Evolutionary conservation across 2,797 vertebrate species (phyloP).

Genomic region (Mormyrops attenuatus): DNA sequence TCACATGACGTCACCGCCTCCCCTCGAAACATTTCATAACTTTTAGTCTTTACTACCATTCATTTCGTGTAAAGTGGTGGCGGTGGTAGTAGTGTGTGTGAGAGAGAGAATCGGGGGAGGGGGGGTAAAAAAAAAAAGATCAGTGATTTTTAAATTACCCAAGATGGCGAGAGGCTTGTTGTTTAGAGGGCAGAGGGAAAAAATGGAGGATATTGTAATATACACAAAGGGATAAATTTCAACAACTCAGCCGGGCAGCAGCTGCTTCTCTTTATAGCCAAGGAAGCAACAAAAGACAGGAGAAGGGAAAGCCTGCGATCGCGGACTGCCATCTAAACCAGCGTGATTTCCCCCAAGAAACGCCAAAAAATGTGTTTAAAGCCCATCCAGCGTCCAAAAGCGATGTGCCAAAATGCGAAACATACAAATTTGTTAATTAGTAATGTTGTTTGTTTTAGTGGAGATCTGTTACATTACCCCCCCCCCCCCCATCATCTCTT

Average conservation of each 20-base stretch:
- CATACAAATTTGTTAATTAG: conserved; percentile 25
- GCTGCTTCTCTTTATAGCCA: conserved; percentile 64
- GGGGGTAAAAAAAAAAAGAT: conserved; percentile 33
- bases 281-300: conserved; percentile 77
- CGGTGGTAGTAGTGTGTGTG: not conserved
- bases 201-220: conserved; percentile 99
- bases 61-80: conserved; percentile 44
- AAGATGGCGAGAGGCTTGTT: conserved; percentile 99
- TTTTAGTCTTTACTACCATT: conserved; percentile 55
- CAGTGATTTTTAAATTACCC: conserved; percentile 79
- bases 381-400: conserved; percentile 29
- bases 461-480: conserved; percentile 46
- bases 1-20: conserved; percentile 66
- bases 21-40: conserved; percentile 63
- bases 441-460: conserved; percentile 51
- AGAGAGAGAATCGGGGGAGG: not conserved
- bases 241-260: conserved; percentile 78
- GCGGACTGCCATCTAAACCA: conserved; percentile 29
- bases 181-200: conserved; percentile 84
- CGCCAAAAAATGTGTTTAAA: conserved; percentile 33
- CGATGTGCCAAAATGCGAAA: not conserved
- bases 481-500: conserved; percentile 43
- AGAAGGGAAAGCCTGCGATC: conserved; percentile 37
- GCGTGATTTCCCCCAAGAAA: conserved; percentile 34
- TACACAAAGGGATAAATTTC: conserved; percentile 99